Conservation (phyloP, 2,888 invertebrate species). For the Acanthosepion lycidas region DNA sequence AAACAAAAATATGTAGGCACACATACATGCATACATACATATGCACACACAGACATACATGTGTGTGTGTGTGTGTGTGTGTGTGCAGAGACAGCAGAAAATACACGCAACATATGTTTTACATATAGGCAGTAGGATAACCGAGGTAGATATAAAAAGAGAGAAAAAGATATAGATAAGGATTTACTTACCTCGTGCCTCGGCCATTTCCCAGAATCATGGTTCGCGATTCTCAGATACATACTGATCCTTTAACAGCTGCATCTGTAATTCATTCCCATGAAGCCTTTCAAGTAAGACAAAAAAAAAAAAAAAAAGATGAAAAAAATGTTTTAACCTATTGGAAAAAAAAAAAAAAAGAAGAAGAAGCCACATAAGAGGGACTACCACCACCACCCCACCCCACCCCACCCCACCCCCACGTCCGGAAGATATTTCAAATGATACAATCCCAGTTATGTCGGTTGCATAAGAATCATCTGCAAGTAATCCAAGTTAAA, state of each 20-base stretch:
- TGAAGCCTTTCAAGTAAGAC: not conserved
- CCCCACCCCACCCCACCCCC: fast-evolving
- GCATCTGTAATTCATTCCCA: not conserved
- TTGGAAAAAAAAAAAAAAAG: not conserved
- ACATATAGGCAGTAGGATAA: not conserved
- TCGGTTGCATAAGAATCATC: too few relatives aligned
- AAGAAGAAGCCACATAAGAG: too few relatives aligned
- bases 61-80: too few relatives aligned
- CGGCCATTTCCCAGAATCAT: too few relatives aligned
- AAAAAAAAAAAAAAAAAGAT: not conserved
- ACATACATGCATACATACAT: not conserved
- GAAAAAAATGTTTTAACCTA: not conserved
- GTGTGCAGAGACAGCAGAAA: not conserved
- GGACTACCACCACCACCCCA: fast-evolving
- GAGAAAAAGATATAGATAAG: not conserved
- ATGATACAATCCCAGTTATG: too few relatives aligned
- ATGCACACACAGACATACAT: not conserved
- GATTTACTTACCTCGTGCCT: not conserved
- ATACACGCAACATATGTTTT: not conserved
- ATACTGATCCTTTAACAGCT: too few relatives aligned
- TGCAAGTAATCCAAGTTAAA: too few relatives aligned
- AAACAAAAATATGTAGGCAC: not conserved
- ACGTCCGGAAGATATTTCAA: too few relatives aligned
- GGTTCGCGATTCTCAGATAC: too few relatives aligned
- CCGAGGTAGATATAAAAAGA: not conserved